Conservation (phyloP, 2,113 vertebrate species). For the Cinclus cinclus region DNA sequence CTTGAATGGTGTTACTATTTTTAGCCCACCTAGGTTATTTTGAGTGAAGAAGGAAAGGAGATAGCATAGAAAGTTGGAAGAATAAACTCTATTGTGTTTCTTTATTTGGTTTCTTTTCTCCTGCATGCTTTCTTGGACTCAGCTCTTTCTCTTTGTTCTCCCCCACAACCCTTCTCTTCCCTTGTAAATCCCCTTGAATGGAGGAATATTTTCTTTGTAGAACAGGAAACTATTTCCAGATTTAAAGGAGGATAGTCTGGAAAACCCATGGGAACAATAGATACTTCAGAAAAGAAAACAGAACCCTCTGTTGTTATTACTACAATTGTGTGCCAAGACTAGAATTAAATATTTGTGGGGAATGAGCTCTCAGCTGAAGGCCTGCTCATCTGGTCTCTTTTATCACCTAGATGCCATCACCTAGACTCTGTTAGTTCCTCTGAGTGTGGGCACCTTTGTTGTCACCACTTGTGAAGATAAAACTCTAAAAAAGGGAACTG, state of each 20-base stretch:
- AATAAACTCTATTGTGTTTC: slow-evolving; percentile 22
- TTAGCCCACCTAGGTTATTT: slow-evolving; percentile 1
- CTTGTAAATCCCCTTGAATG: slow-evolving; percentile 60
- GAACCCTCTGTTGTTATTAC: slow-evolving; percentile 13
- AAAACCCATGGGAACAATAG: slow-evolving; percentile 60
- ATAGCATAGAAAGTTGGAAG: background rate
- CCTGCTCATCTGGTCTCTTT: background rate
- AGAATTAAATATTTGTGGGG: slow-evolving; percentile 2
- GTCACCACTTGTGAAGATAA: background rate
- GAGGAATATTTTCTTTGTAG: slow-evolving; percentile 58
- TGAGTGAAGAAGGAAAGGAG: background rate
- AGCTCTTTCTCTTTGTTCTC: slow-evolving; percentile 53
- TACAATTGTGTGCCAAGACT: slow-evolving; percentile 13
- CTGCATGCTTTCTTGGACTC: slow-evolving; percentile 22
- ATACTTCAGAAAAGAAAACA: slow-evolving; percentile 50
- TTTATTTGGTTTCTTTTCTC: slow-evolving; percentile 25
- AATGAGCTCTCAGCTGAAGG: background rate
- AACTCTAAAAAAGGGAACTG: background rate
- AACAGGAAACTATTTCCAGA: slow-evolving; percentile 62
- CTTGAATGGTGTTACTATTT: slow-evolving; percentile 2
- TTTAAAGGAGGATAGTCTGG: slow-evolving; percentile 56
- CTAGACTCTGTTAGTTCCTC: background rate
- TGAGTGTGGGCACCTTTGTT: background rate
- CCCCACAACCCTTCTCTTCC: background rate
- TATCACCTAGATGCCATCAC: background rate